A percentile compares a stretch with the other conserved stretches of the same genome.
Conservation (phyloP, 2,797 vertebrate species). For the Chelidonichthys spinosus region DNA sequence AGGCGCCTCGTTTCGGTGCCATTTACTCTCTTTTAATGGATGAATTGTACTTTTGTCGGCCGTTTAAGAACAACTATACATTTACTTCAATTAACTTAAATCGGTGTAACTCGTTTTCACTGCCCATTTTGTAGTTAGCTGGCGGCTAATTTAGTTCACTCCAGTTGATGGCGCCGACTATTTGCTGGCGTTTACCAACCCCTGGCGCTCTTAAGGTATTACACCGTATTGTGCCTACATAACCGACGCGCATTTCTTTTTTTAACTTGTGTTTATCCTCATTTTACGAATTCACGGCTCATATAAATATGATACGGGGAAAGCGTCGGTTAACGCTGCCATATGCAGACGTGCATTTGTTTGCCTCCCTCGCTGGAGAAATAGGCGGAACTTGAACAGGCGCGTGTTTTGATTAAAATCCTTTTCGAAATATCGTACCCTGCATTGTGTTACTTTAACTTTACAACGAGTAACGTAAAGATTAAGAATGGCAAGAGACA, state of each 20-base stretch:
- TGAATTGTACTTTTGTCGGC: fast-evolving
- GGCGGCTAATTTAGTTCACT: slow-evolving; percentile 68
- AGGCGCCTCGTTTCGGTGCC: slow-evolving; percentile 10
- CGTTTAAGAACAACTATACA: background rate
- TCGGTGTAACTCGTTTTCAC: background rate
- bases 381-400: slow-evolving; percentile 66
- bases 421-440: background rate
- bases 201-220: slow-evolving; percentile 46
- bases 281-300: fast-evolving
- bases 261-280: fast-evolving
- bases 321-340: background rate
- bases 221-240: fast-evolving
- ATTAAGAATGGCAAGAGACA: background rate
- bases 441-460: background rate
- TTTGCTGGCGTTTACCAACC: slow-evolving; percentile 58
- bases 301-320: background rate
- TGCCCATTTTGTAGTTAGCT: slow-evolving; percentile 66
- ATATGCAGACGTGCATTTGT: slow-evolving; percentile 43
- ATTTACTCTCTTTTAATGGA: background rate
- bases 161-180: slow-evolving; percentile 78
- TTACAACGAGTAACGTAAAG: background rate
- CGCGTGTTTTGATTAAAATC: slow-evolving; percentile 50
- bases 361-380: slow-evolving; percentile 35
- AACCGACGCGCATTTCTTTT: background rate
- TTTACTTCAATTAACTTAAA: fast-evolving